Evolutionary conservation across 2,888 invertebrate species (phyloP), one percentile per base, ranked within the genome.

Genomic region (Podabrus alpinus): DNA sequence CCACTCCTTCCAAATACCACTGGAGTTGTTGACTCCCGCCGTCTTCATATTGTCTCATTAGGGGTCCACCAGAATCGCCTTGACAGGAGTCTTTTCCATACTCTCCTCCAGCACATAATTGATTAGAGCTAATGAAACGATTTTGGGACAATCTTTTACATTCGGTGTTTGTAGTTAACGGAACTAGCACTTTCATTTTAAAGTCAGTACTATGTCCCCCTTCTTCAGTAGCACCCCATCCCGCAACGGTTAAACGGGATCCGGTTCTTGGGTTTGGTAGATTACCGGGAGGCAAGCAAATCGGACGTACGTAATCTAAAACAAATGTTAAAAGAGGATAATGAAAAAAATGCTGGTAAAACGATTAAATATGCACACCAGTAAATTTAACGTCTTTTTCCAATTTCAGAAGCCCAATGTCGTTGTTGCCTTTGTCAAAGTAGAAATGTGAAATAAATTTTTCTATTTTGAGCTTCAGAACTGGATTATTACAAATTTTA

Each of bases 11-110:
- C 61, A 21, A 60, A 45, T 68, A 72, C 72, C 72, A 72, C 17
- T 72, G 67, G 0, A n/a, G 24, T 15, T 72, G 71, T 9, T 66
- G 15, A 24, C 24, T 60, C 5, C 15, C 25, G 11, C 19, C 59
- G n/a, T 72, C 72, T 16, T 62, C 24, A n/a, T 68, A 68, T 16
- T 13, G n/a, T 60, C 67, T 88, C 93, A 94, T 93, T 1, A 94
- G 86, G 0, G 94, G 93, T 1, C 94, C 93, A 0, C 94, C 94
- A 1, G 93, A 93, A 80, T 94, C 94, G 0, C 94, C 94, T 13
- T 88, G 88, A 81, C 94, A 94, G 0, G 93, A 91, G 80, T 94
- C 94, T 80, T 91, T 89, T 3, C 90, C 89, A 73, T 87, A 89
- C 45, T 88, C 88, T 0, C 93, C 94, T 3, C 94, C 94, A 9